Base-by-base conservation (phyloP, 2,888 invertebrate genomes). In the Cremastinae sp. region DNA sequence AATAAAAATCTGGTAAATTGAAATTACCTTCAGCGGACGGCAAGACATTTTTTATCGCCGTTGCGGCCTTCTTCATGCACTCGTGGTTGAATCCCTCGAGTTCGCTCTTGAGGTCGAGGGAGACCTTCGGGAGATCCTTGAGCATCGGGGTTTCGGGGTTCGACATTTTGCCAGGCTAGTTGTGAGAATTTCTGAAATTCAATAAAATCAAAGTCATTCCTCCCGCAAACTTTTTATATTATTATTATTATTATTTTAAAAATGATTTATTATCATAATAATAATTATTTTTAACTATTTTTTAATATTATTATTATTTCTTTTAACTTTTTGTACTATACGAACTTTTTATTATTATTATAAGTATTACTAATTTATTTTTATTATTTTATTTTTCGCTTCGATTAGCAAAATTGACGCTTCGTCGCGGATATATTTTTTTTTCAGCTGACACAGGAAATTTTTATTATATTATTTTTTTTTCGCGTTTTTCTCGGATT, bases 111-210 rank as follows among this genome's bases (percentile, higher is more conserved):
- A 97, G 92, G 90, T 96, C 96, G 70, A 93, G 93, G 82, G 96
- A 95, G 81, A 97, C 97, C 92, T 96, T 96, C 82, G 97, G 97
- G 85, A 97, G 93, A 91, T 97, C 96, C 92, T 97, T 96, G 82
- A 97, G 93, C 89, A 95, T 93, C 90, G 96, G 94, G 84, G 93
- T 92, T 83, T 93, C 93, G 86, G 93, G 93, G 91, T 93, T 93
- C 85, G 90, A 90, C 91, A 89, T 89, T 78, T 45, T 84, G 80
- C 49, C 47, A 10, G 14, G 45, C 72, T 53, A 41, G 28, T 74
- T 79, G 68, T 77, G 78, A 64, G n/a, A 38, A 81, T 36, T 49
- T 84, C 87, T 87, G 79, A 49, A 80, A 84, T 2, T 41, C 2
- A 41, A 41, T n/a, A n/a, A n/a, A n/a, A n/a, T n/a, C n/a, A 41